Evolutionary conservation across 2,888 invertebrate genomes (phyloP).

Genomic region (Lasioglossum figueresi): DNA sequence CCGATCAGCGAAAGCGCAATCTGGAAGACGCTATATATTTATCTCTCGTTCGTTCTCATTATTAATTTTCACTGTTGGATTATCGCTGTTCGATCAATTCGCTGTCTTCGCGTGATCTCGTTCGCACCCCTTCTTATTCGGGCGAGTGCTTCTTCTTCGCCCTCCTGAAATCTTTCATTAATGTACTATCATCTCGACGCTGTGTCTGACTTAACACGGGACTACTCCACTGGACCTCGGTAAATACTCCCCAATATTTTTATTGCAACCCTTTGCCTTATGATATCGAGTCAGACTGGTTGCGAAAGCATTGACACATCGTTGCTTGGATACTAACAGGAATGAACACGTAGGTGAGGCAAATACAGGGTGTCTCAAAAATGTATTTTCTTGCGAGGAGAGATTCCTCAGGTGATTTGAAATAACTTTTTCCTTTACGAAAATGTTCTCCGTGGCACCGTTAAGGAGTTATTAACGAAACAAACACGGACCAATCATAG

Average conservation of each 20-base stretch:
- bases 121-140: neutral
- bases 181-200: constrained; percentile 1
- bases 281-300: too few relatives aligned
- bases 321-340: neutral
- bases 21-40: constrained; percentile 71
- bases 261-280: neutral
- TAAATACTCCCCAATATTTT: constrained; percentile 36
- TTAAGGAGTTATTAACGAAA: too few relatives aligned
- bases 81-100: constrained; percentile 14
- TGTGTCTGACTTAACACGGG: constrained; percentile 31
- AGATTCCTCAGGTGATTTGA: too few relatives aligned
- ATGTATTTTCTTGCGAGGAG: too few relatives aligned
- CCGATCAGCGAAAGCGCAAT: constrained; percentile 70
- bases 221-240: constrained; percentile 38
- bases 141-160: neutral
- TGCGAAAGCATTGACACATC: too few relatives aligned
- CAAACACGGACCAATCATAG: too few relatives aligned
- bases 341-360: neutral
- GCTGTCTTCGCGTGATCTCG: constrained; percentile 23
- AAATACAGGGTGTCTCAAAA: too few relatives aligned
- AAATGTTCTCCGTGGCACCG: too few relatives aligned
- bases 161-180: constrained; percentile 16
- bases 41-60: constrained; percentile 34
- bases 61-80: neutral
- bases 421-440: too few relatives aligned